Percentiles rank a stretch among this genome's conserved stretches.
phyloP scores from a whole-genome alignment of 2,797 vertebrate species.

The Sebastes umbrosus region DNA sequence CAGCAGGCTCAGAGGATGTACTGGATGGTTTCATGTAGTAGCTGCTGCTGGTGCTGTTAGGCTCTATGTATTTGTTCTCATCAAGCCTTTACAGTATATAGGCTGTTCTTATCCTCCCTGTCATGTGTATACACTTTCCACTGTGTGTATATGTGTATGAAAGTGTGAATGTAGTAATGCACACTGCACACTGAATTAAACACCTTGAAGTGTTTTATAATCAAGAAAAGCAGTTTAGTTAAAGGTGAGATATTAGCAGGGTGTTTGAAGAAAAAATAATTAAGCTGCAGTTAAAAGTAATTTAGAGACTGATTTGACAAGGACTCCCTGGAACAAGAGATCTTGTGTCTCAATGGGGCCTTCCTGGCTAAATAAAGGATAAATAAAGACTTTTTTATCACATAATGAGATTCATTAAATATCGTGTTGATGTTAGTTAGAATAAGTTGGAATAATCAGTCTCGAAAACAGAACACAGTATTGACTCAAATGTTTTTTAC shows the following conservation, averaged over 20 bases:
- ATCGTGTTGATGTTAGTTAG: background rate
- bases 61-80: background rate
- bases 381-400: background rate
- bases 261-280: background rate
- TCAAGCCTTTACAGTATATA: background rate
- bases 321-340: background rate
- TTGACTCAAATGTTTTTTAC: background rate
- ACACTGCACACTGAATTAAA: background rate
- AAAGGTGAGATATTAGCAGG: background rate
- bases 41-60: background rate
- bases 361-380: background rate
- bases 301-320: background rate
- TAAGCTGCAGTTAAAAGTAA: background rate
- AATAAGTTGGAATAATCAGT: background rate
- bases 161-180: background rate
- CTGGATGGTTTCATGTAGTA: background rate
- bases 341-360: background rate
- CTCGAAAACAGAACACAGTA: background rate
- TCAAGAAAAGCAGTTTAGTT: background rate
- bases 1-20: conserved; percentile 8
- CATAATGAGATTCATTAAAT: background rate
- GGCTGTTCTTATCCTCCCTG: background rate
- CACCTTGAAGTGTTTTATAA: background rate
- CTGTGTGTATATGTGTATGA: background rate
- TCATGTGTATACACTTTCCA: background rate